Evolutionary conservation across 2,113 vertebrate species (phyloP), one percentile per base, ranked within the genome.

Genomic region (Plectropomus leopardus): DNA sequence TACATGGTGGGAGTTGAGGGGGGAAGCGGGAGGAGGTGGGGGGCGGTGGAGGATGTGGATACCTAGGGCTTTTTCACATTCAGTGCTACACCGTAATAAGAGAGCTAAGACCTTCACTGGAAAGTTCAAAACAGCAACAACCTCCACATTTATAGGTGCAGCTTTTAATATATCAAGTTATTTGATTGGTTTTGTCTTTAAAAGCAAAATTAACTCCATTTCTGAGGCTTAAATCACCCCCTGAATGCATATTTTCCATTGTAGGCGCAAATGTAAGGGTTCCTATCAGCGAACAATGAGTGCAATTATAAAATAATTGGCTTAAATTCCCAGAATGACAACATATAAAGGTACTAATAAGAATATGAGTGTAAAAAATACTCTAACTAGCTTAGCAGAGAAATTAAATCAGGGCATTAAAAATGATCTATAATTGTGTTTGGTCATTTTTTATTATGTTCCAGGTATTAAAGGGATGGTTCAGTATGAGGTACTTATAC

Each of bases 1-100:
- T 92, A 92, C 93, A 84, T 58, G 76, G 86, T 85, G 80, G 78
- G 88, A 90, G 92, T 76, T 83, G 79, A 85, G 76, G 79, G 40
- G 78, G 78, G 78, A 70, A 72, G 73, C 30, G 26, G 66, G 30
- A 23, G 53, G 54, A 23, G 32, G 73, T 4, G 19, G 32, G 21
- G 34, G 44, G 7, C 61, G 15, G 34, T n/a, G 61, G 54, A 15
- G 61, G 65, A n/a, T 17, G 86, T 47, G 83, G 84, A 86, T 78
- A 91, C 92, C 90, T 76, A 65, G 72, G 91, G 90, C 81, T 88
- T 79, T 92, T 92, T 92, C 82, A 87, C 83, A 92, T 80, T 81
- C 85, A 82, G 87, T 65, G 80, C 40, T 59, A 76, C 76, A 91
- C 90, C 91, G 89, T 90, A 92, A 88, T 92, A 89, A 82, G 75